Percentiles rank a stretch among this genome's conserved stretches.
Conservation (phyloP, 2,888 invertebrate species). For the Cerastis rubricosa region DNA sequence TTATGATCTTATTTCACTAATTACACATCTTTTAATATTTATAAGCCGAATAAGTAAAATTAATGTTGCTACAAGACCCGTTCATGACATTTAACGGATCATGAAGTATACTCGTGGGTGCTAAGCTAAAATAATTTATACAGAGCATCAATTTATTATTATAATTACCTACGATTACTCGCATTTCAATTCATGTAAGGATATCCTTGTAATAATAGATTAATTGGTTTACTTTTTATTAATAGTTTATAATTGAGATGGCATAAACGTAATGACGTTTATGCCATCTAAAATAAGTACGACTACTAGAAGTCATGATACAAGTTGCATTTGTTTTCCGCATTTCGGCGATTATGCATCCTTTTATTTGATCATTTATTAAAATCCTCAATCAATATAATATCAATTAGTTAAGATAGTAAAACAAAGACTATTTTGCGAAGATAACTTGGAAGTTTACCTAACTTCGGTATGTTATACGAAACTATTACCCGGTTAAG, state of each 20-base stretch:
- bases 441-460: neutral
- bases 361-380: neutral
- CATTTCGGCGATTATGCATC: neutral
- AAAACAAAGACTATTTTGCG: neutral
- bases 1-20: slow-evolving; percentile 29
- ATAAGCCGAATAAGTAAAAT: slow-evolving; percentile 33
- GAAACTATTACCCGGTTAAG: neutral
- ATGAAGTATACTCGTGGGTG: slow-evolving; percentile 42
- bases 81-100: slow-evolving; percentile 39
- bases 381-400: neutral
- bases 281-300: neutral
- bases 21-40: slow-evolving; percentile 36
- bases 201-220: slow-evolving; percentile 42
- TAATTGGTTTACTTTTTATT: slow-evolving; percentile 16
- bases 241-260: neutral
- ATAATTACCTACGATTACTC: slow-evolving; percentile 35
- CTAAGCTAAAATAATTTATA: slow-evolving; percentile 26
- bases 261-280: neutral
- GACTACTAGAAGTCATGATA: neutral
- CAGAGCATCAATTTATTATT: slow-evolving; percentile 44
- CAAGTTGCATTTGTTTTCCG: neutral
- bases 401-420: too few relatives aligned
- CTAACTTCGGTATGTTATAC: too few relatives aligned
- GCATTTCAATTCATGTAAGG: slow-evolving; percentile 14
- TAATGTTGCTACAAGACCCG: slow-evolving; percentile 23